Conservation (phyloP, 2,888 invertebrate genomes). For the Chirona hameri region DNA sequence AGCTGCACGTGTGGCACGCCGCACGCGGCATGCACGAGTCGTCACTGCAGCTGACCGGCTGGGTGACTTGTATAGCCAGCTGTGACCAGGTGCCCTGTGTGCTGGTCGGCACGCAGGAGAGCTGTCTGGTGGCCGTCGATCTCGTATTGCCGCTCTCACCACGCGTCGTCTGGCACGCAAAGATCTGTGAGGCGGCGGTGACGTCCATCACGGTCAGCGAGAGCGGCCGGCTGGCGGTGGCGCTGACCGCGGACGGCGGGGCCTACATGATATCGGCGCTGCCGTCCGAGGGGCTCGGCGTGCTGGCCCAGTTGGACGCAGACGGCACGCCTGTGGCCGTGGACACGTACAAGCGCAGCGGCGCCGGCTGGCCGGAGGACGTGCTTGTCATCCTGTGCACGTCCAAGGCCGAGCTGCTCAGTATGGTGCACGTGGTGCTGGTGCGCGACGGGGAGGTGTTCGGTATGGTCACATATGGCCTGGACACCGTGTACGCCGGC, state of each 20-base stretch:
- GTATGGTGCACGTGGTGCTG: not conserved
- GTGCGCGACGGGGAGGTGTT: not conserved
- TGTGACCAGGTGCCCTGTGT: not conserved
- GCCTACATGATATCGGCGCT: not conserved
- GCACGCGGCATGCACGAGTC: not conserved
- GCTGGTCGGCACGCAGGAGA: not conserved
- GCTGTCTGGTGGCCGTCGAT: constrained; percentile 1
- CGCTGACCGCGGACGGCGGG: not conserved
- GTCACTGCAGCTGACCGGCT: not conserved
- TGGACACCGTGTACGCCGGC: constrained; percentile 12
- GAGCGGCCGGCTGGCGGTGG: constrained; percentile 22
- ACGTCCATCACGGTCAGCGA: not conserved
- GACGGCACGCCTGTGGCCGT: not conserved
- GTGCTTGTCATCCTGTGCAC: not conserved
- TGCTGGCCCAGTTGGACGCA: not conserved
- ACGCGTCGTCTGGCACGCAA: not conserved
- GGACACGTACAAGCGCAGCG: not conserved
- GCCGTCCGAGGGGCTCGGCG: not conserved
- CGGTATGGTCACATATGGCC: not conserved
- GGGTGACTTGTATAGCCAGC: not conserved
- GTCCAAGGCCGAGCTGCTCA: not conserved
- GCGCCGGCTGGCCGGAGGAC: not conserved
- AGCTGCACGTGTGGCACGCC: not conserved
- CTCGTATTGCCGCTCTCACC: not conserved
- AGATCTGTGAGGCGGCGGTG: not conserved